Base-by-base conservation (phyloP, 2,888 invertebrate species). In the Polylopha cassiicola region DNA sequence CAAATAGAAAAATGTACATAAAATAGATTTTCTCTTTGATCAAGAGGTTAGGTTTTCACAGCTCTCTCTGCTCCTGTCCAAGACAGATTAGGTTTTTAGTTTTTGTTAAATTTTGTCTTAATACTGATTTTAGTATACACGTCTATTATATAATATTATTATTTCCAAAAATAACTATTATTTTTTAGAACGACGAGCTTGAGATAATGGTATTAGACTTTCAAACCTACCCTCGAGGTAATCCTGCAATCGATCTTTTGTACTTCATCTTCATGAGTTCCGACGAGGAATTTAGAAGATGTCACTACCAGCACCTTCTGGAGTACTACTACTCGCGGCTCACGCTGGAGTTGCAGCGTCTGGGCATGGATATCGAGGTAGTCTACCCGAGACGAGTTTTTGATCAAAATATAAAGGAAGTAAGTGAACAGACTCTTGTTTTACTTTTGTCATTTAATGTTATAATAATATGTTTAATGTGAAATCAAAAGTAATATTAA, bases 231-330 rank as follows among this genome's bases (percentile, higher is more conserved):
- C 13, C 9, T 3, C 3, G 24, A 8, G 44, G 36, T 10, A 42
- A 31, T 20, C 47, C 47, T 4, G 10, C 36, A 3, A 6, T 7
- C 16, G 44, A 47, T 14, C 29, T 47, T 3, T 15, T 44, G 9
- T 39, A 44, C 20, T 43, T 47, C 27, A 39, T 47, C 21, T 44
- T 33, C 37, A 23, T 18, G 22, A 42, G 42, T 21, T 42, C 44
- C 1, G 44, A 47, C 18, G 47, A 17, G n/a, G 24, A 47, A 14
- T 44, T 47, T 23, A 23, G 44, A 4, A 23, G 26, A n/a, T 14
- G 18, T 1, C 42, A 47, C 13, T 42, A 38, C 14, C 9, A 39
- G 3, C 26, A 30, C 7, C 23, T 44, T 2, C 5, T 47, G 10
- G 47, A 47, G 5, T 33, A 37, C 17, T 47, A 47, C 9, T 31